These are phyloP conservation scores for Phragmatobia fuliginosa DNA, from an alignment of 2,888 invertebrate genomes.

Conservation along the genomic window DNA sequence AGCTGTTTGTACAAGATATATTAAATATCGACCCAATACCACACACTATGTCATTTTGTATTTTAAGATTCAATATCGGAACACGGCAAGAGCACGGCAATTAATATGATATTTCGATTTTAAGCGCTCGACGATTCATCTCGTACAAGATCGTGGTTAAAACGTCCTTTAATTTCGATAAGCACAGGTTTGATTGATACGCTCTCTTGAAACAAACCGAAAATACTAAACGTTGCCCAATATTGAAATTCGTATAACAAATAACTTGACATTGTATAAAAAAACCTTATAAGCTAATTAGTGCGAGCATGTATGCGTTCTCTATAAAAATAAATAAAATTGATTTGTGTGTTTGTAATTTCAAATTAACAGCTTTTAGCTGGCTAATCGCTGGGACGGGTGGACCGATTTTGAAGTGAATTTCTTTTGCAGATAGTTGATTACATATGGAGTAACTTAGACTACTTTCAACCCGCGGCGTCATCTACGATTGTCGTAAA, in stretches of 20 bases:
- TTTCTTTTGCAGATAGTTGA: too few relatives aligned
- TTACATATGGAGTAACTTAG: too few relatives aligned
- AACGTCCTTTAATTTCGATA: slow-evolving; percentile 61
- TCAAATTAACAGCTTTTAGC: too few relatives aligned
- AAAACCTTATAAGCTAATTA: slow-evolving; percentile 42
- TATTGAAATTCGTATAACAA: slow-evolving; percentile 46
- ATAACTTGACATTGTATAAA: slow-evolving; percentile 37
- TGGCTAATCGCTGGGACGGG: too few relatives aligned
- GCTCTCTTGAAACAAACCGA: slow-evolving; percentile 49
- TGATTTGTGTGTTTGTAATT: too few relatives aligned
- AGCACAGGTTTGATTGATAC: slow-evolving; percentile 62
- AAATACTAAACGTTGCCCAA: slow-evolving; percentile 46
- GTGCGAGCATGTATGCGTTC: slow-evolving; percentile 19
- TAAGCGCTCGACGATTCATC: slow-evolving; percentile 38
- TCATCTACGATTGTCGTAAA: too few relatives aligned
- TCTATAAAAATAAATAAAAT: too few relatives aligned
- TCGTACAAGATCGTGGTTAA: slow-evolving; percentile 54
- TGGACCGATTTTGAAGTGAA: too few relatives aligned
- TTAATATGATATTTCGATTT: slow-evolving; percentile 45
- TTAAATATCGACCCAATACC: not conserved
- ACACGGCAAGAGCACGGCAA: slow-evolving; percentile 33
- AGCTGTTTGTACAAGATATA: not conserved
- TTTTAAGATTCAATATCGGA: slow-evolving; percentile 23
- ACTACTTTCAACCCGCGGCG: too few relatives aligned
- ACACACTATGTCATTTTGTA: not conserved